phyloP scores from a whole-genome alignment of 2,113 vertebrate species.

The Sula dactylatra region DNA sequence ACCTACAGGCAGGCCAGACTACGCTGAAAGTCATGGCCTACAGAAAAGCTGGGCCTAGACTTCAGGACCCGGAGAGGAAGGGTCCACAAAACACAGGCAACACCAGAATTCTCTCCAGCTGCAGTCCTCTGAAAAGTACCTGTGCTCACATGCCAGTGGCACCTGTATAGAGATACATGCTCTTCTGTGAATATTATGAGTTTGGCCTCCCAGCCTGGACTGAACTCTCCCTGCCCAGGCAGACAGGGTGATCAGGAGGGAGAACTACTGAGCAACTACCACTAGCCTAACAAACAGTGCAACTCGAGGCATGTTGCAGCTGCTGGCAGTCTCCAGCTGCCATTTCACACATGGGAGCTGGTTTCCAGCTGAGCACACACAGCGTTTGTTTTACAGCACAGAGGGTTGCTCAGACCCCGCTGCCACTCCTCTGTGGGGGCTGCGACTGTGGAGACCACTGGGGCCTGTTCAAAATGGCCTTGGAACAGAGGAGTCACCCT shows the following conservation, averaged over 20 bases:
- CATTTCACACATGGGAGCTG: background rate
- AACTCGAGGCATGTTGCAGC: background rate
- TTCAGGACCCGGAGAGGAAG: background rate
- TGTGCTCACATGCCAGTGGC: accelerated
- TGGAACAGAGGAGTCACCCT: background rate
- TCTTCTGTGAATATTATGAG: background rate
- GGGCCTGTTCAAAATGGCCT: background rate
- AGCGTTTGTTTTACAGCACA: background rate
- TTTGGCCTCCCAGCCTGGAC: background rate
- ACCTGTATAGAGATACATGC: background rate
- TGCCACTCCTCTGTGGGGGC: background rate
- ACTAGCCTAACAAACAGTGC: background rate
- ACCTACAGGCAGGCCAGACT: background rate
- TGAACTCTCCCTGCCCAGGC: background rate
- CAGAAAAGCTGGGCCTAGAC: background rate
- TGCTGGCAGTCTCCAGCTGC: background rate
- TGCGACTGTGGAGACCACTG: background rate
- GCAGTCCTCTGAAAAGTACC: background rate
- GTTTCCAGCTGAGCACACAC: background rate
- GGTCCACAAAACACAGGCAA: background rate
- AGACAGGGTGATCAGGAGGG: background rate
- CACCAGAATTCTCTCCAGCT: accelerated
- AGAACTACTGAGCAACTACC: background rate
- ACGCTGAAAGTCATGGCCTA: background rate
- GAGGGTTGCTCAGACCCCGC: background rate